Evolutionary conservation across 2,113 vertebrate genomes (phyloP), one percentile per base, ranked within the genome.

Genomic region (Zootoca vivipara): DNA sequence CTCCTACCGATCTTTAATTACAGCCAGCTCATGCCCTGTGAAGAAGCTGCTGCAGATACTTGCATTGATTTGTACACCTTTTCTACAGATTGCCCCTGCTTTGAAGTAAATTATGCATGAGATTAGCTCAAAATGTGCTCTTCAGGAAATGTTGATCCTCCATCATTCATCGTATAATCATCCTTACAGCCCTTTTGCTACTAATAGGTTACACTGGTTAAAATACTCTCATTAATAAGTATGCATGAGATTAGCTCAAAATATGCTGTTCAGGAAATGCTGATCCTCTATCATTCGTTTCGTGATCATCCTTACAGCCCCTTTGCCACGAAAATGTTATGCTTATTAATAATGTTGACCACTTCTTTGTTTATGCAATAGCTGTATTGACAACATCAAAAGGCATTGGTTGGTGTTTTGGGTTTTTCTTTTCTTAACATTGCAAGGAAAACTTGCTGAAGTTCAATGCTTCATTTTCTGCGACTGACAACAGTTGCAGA

Each of bases 291-390:
- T 3, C 12, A 64, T 87, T 83, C 88, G 20, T 46, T 4, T 13
- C 46, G 20, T 62, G 58, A 62, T 62, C 58, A 62, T 62, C 18
- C 18, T 62, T 20, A 62, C 18, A 62, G 58, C 13, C 58, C 58
- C 18, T 62, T 62, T 62, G 58, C 58, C 58, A 62, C 4, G 3
- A 20, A 62, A 62, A 62, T 20, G 58, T 62, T 62, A 20, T 20
- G 18, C 58, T 62, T 15, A 15, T 62, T 20, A 95, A 93, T 93
- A 95, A 94, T 93, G 93, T 93, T 93, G 91, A 89, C 85, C 90
- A n/a, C 92, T 91, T 94, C 94, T 92, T 89, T 90, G 86, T 85
- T 94, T 92, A 93, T 93, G 92, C 94, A 94, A 93, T 95, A 95
- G 87, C 91, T 85, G 91, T 88, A 91, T 92, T 52, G 46, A 89